Evolutionary conservation across 2,888 invertebrate species (phyloP), one percentile per base, ranked within the genome.

Genomic region (Drosophila recens): DNA sequence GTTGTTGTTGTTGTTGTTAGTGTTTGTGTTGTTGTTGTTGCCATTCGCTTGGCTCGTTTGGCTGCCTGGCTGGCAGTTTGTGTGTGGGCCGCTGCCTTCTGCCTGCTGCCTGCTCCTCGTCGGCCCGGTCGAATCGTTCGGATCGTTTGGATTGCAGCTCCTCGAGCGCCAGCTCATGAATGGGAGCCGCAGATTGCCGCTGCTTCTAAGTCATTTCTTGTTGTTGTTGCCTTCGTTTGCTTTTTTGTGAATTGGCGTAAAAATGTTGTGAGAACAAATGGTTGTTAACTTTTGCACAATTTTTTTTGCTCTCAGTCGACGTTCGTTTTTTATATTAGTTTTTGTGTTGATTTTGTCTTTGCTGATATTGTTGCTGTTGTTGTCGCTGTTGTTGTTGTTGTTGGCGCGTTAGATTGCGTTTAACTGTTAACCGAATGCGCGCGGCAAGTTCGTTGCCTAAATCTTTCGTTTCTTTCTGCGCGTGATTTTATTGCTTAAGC

Each of bases 231-330:
- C 49, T 69, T 65, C 58, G 54, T 65, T 58, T 61, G 62, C 56
- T 62, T 79, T 87, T 86, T 86, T 80, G 74, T 82, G 84, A 89
- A 87, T 87, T 82, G 89, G 82, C 87, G 85, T 89, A 87, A 89
- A 89, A 87, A 89, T 87, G 82, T 87, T 87, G 87, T 89, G 89
- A 87, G 89, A 87, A 87, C 87, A 87, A 87, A 89, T 89, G 87
- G 82, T 79, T 82, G 89, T 87, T 89, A 84, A 74, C 79, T 88
- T 87, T 88, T 85, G 79, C 88, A 84, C 84, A 86, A 86, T 77
- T 80, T 79, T 81, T 71, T 81, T 71, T 45, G 23, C 63, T 67
- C 53, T 15, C 17, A 20, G 27, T 2, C 46, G 61, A 70, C 62
- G 52, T 66, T 66, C 17, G 61, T 49, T 70, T 74, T 72, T 63